A percentile compares a stretch with the other conserved stretches of the same genome.
Evolutionary conservation across 1,140 invertebrate genomes (phyloP).

Genomic region (Chymomyza costata): DNA sequence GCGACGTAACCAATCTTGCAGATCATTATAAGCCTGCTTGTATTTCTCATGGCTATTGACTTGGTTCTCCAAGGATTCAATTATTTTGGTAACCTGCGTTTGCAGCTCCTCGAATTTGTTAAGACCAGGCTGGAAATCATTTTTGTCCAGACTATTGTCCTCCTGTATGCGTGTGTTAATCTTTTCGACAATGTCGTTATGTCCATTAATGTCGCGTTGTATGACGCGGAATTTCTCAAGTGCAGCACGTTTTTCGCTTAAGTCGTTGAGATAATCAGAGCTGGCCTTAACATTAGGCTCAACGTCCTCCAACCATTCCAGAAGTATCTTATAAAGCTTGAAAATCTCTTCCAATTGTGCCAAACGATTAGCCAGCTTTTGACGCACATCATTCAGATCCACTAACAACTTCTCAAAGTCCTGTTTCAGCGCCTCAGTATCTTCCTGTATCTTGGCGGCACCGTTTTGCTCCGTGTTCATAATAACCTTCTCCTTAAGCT

Average conservation of each 20-base stretch:
- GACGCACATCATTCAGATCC: constrained; percentile 87
- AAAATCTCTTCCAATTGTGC: constrained; percentile 89
- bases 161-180: constrained; percentile 81
- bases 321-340: constrained; percentile 85
- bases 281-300: constrained; percentile 86
- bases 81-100: constrained; percentile 80
- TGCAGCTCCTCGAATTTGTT: constrained; percentile 83
- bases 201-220: constrained; percentile 85
- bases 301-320: constrained; percentile 91
- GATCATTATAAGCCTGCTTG: constrained; percentile 86
- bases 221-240: constrained; percentile 88
- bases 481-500: constrained; percentile 93
- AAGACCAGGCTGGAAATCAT: constrained; percentile 83
- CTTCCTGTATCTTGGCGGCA: constrained; percentile 90
- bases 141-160: constrained; percentile 80
- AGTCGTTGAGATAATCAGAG: constrained; percentile 85
- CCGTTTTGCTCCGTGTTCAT: constrained; percentile 93
- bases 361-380: constrained; percentile 82
- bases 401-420: constrained; percentile 90
- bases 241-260: constrained; percentile 92
- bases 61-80: constrained; percentile 86
- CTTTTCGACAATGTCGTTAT: constrained; percentile 85
- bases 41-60: constrained; percentile 92
- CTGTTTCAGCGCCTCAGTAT: constrained; percentile 89
- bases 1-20: constrained; percentile 91